phyloP scores from a whole-genome alignment of 2,888 invertebrate genomes.

The Lacanobia wlatinum region DNA sequence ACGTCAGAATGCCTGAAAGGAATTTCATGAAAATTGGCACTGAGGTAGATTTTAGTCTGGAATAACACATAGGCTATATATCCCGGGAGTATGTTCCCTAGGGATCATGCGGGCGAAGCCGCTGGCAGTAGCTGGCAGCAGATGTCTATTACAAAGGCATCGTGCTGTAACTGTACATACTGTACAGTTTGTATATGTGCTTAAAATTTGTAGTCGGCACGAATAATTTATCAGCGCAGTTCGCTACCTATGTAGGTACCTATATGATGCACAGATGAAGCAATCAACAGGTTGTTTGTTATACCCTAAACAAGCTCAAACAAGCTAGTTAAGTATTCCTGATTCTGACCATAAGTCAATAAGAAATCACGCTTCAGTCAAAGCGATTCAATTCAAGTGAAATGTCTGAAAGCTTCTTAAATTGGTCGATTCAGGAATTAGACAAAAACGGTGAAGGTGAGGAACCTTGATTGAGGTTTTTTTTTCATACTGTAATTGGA shows the following conservation, averaged over 20 bases:
- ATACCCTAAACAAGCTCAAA: constrained; percentile 15
- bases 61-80: no score
- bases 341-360: constrained; percentile 18
- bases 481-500: constrained; percentile 12
- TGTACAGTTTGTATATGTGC: not conserved
- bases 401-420: constrained; percentile 24
- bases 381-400: not conserved
- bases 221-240: not conserved
- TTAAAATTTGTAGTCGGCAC: constrained; percentile 2
- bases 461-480: constrained; percentile 19
- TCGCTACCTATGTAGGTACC: not conserved
- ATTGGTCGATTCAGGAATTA: constrained; percentile 10
- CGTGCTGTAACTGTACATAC: no score
- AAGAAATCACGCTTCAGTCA: constrained; percentile 12
- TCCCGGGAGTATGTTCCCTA: no score
- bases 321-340: constrained; percentile 5
- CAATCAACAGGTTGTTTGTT: constrained; percentile 42
- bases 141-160: not conserved
- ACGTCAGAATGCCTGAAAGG: no score
- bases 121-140: no score
- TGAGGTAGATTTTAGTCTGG: no score
- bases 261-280: constrained; percentile 6
- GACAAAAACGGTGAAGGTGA: constrained; percentile 29
- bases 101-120: no score
- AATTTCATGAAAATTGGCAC: no score